These are phyloP conservation scores for Heliconius erato DNA, from an alignment of 2,888 invertebrate genomes.

Conservation along the genomic window DNA sequence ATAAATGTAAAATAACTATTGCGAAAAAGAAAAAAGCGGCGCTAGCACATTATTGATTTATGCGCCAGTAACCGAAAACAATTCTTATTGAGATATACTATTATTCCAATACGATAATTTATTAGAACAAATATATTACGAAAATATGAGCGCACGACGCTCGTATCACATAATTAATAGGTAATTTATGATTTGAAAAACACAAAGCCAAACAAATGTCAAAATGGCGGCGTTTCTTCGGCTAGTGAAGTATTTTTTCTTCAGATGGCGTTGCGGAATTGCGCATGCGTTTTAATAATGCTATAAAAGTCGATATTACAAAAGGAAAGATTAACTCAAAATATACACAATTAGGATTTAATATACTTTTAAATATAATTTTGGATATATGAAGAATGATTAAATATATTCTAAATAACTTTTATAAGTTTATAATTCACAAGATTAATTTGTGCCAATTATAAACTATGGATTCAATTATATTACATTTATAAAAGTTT, in stretches of 20 bases:
- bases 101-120: conserved; percentile 58
- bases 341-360: background rate
- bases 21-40: conserved; percentile 83
- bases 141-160: conserved; percentile 62
- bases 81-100: conserved; percentile 62
- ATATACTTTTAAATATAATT: too few relatives aligned
- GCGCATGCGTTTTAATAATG: conserved; percentile 79
- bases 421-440: too few relatives aligned
- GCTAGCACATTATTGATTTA: conserved; percentile 79
- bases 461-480: background rate
- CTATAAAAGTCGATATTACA: conserved; percentile 61
- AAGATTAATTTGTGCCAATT: background rate
- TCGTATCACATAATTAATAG: conserved; percentile 68
- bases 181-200: conserved; percentile 69
- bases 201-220: conserved; percentile 86
- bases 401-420: too few relatives aligned
- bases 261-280: conserved; percentile 71
- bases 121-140: conserved; percentile 57
- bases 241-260: conserved; percentile 58
- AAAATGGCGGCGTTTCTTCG: conserved; percentile 84
- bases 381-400: too few relatives aligned
- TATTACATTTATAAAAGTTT: background rate
- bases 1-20: conserved; percentile 63
- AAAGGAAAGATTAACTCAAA: background rate
- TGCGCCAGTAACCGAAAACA: conserved; percentile 64